Base-by-base conservation (phyloP, 2,888 invertebrate species). In the Ophion obscuratus region DNA sequence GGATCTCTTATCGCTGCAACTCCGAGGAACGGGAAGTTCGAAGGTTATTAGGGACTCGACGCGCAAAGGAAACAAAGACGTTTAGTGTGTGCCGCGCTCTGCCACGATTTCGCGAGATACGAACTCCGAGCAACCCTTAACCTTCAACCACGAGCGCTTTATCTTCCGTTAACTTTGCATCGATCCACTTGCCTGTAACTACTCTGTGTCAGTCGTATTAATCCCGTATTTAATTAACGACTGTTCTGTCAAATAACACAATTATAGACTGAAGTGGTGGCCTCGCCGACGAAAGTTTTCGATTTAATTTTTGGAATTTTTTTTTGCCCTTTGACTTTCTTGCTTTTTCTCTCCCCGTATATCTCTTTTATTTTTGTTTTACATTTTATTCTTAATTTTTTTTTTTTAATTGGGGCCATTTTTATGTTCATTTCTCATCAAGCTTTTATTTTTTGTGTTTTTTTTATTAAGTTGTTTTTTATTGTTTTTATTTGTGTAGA, bases 181-280 rank as follows among this genome's bases (percentile, higher is more conserved):
- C 53, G 17, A 53, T 53, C 53, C 53, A 53, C 14, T 17, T 53
- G 9, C 40, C 57, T 11, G 59, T 73, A 20, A n/a, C 20, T 11
- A 59, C 44, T 24, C 59, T 74, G 40, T 40, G 61, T 40, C 74
- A 24, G 17, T 40, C 24, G 9, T 36, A 59, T 74, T 20, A 62
- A 20, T 59, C 24, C n/a, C 61, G 20, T 40, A 62, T 74, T 62
- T 14, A 44, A 74, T 74, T 40, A 53, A 5, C 53, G 53, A 74
- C 59, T 24, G 44, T 44, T 61, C 17, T 27, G 31, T 27, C 27
- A 14, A n/a, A 70, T 70, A 53, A 53, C 6, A 27, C 2, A 53
- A 70, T 53, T 53, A 17, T 14, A 14, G 53, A 53, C 17, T 53
- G 17, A 53, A 53, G 53, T 53, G 53, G 11, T 17, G 14, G 17